Conservation (phyloP, 1,140 invertebrate species). For the Bombus confusus region DNA sequence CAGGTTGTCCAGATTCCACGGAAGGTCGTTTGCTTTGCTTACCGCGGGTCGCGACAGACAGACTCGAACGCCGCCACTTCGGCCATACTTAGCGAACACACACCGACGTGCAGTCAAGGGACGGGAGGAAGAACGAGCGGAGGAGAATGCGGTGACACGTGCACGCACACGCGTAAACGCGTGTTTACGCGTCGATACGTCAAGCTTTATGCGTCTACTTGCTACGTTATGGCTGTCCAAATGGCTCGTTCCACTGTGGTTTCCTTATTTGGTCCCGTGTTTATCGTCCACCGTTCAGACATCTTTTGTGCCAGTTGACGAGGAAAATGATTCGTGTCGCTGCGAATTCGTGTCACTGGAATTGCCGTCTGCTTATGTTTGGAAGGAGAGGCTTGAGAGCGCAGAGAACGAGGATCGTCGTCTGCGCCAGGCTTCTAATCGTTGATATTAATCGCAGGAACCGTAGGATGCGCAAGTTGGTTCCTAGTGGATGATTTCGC, state of each 20-base stretch:
- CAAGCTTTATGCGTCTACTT: background rate
- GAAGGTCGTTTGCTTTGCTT: constrained; percentile 83
- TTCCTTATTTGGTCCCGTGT: background rate
- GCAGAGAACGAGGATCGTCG: too few relatives aligned
- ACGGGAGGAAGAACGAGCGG: constrained; percentile 4
- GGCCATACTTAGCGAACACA: constrained; percentile 62
- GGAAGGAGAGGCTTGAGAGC: too few relatives aligned
- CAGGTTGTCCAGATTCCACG: constrained; percentile 83
- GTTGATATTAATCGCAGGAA: too few relatives aligned
- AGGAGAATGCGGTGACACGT: constrained; percentile 37
- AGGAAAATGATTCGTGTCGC: background rate
- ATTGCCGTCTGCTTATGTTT: too few relatives aligned
- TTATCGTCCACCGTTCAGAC: background rate
- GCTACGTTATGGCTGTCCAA: background rate
- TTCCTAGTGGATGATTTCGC: too few relatives aligned
- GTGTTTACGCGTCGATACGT: constrained; percentile 48
- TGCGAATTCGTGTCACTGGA: too few relatives aligned
- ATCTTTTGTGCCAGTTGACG: background rate
- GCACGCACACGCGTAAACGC: constrained; percentile 65
- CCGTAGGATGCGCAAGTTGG: too few relatives aligned
- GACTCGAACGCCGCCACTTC: constrained; percentile 75
- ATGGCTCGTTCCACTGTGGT: background rate
- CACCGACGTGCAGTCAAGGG: constrained; percentile 9
- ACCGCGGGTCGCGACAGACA: constrained; percentile 78
- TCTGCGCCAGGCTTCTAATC: too few relatives aligned